These are phyloP conservation scores for Anoura caudifer DNA, from an alignment of 2,113 vertebrate species.

Conservation along the genomic window DNA sequence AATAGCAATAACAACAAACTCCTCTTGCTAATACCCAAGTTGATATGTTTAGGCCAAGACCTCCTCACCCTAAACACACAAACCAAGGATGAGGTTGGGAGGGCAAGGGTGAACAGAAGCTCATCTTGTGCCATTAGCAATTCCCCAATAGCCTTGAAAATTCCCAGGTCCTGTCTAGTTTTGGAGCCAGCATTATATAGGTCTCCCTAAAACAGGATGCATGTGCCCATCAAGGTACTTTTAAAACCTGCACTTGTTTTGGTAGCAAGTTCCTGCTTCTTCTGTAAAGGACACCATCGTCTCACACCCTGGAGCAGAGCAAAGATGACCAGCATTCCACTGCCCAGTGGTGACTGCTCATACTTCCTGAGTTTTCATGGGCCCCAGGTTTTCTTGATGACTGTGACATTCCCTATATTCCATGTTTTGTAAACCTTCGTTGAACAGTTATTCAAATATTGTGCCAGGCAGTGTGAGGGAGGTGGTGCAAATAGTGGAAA, in stretches of 20 bases:
- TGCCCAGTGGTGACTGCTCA: background rate
- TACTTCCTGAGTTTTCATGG: background rate
- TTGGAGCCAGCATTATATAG: background rate
- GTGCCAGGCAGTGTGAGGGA: background rate
- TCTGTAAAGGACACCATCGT: background rate
- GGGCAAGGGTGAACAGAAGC: background rate
- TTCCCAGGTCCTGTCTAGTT: background rate
- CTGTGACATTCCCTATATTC: background rate
- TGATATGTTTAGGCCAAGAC: background rate
- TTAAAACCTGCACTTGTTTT: background rate
- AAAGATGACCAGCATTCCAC: background rate
- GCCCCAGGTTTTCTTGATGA: background rate
- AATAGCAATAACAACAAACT: background rate
- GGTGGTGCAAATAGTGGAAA: background rate
- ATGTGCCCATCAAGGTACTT: background rate
- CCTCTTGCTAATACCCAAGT: background rate
- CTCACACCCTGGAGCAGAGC: background rate
- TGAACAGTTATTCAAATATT: background rate
- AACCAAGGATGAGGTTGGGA: background rate
- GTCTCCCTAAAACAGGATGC: background rate
- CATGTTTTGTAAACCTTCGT: background rate
- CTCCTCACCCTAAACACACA: background rate
- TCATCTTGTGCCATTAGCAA: background rate
- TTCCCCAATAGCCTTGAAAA: background rate
- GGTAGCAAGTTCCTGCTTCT: background rate